Evolutionary conservation across 2,797 vertebrate species (phyloP).

Genomic region (Hemibagrus guttatus): DNA sequence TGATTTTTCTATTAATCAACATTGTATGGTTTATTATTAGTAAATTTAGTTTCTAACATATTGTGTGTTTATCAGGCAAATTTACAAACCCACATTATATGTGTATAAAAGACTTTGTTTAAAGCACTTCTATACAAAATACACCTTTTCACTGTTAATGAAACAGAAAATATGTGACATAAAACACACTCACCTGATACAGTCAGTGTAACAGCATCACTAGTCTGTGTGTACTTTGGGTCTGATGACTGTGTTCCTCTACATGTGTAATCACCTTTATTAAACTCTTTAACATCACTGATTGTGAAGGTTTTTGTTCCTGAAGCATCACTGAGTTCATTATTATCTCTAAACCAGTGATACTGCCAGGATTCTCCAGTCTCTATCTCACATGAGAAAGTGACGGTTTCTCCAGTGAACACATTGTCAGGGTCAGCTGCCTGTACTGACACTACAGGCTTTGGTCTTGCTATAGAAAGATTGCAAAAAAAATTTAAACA

Average conservation of each 20-base stretch:
- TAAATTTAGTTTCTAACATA: no score
- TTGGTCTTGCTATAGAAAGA: neutral
- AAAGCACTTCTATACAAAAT: neutral
- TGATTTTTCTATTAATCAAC: no score
- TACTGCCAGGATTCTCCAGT: neutral
- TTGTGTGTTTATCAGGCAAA: no score
- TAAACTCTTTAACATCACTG: neutral
- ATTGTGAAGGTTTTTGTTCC: neutral
- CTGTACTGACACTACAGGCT: neutral
- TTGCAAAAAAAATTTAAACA: neutral
- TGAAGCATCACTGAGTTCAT: neutral
- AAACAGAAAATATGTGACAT: neutral
- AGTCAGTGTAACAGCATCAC: neutral
- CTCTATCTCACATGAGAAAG: neutral
- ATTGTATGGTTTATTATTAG: no score
- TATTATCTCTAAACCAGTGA: neutral
- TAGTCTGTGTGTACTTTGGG: neutral
- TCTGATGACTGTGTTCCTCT: neutral
- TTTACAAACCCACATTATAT: neutral
- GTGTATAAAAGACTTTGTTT: no score
- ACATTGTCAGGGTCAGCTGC: neutral
- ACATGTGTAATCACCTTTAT: neutral
- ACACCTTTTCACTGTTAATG: neutral
- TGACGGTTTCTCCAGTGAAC: no score
- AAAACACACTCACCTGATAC: neutral